These are phyloP conservation scores for Lagenorhynchus albirostris DNA, from an alignment of 2,113 vertebrate genomes.

Conservation along the genomic window DNA sequence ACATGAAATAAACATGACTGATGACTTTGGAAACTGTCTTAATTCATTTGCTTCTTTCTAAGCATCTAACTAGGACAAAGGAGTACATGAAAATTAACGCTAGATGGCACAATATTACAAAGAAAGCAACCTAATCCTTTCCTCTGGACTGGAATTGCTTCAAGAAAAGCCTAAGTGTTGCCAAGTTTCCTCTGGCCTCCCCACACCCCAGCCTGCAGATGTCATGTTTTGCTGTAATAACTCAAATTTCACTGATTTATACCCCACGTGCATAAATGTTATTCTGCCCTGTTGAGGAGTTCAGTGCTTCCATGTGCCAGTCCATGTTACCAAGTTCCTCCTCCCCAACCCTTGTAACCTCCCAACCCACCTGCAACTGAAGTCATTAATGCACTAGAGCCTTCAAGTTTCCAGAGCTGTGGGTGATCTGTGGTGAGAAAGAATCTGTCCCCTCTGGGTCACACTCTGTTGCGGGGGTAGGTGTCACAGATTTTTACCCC, in stretches of 20 bases:
- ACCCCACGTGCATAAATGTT: not conserved
- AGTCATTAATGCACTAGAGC: not conserved
- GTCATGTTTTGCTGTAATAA: not conserved
- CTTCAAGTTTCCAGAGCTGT: not conserved
- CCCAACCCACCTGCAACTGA: not conserved
- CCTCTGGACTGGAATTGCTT: not conserved
- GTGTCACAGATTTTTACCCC: not conserved
- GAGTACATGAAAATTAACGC: not conserved
- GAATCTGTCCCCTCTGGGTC: not conserved
- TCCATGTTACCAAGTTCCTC: not conserved
- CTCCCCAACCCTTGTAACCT: not conserved
- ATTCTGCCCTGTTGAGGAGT: not conserved
- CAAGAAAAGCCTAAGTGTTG: not conserved
- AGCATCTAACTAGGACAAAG: not conserved
- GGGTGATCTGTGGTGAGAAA: not conserved
- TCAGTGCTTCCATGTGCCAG: not conserved
- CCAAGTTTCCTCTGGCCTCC: not conserved
- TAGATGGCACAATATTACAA: conserved; percentile 46
- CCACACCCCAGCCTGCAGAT: not conserved
- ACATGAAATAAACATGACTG: not conserved
- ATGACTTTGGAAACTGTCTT: not conserved
- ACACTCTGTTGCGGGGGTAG: not conserved
- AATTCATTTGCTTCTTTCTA: not conserved
- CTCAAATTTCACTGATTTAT: not conserved
- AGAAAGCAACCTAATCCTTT: not conserved